A percentile compares a stretch with the other conserved stretches of the same genome.
Evolutionary conservation across 2,797 vertebrate genomes (phyloP).

Genomic region (Brachyalestes nurse): DNA sequence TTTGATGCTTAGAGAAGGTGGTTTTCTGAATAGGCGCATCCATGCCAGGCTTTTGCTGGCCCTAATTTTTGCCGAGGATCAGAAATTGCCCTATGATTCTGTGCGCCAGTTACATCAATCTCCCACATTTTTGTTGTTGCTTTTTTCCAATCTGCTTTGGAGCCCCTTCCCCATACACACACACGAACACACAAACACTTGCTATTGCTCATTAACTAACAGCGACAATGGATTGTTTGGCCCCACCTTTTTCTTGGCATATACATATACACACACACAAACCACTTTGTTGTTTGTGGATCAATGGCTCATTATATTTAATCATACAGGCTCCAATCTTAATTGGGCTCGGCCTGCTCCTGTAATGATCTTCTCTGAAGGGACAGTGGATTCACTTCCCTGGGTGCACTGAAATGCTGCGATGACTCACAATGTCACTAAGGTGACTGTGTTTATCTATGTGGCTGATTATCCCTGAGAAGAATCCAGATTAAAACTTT

Average conservation of each 20-base stretch:
- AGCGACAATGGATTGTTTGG: conserved; percentile 6
- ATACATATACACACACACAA: neutral
- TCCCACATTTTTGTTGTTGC: neutral
- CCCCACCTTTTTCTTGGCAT: neutral
- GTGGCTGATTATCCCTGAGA: conserved; percentile 40
- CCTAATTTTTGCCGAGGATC: neutral
- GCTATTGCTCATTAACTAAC: neutral
- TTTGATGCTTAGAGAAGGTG: neutral
- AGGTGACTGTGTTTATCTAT: conserved; percentile 41
- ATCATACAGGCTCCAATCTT: conserved; percentile 40
- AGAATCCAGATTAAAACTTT: conserved; percentile 50
- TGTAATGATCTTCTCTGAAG: conserved; percentile 10
- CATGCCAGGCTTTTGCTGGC: neutral
- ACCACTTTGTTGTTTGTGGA: conserved; percentile 35
- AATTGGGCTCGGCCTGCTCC: conserved; percentile 20
- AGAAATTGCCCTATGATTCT: neutral
- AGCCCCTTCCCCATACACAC: neutral
- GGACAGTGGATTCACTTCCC: neutral
- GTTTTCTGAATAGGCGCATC: conserved; percentile 3
- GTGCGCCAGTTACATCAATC: neutral
- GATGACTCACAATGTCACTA: conserved; percentile 42
- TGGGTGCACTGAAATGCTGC: conserved; percentile 34
- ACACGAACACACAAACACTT: neutral
- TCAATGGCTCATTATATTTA: conserved; percentile 45
- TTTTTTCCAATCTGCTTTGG: neutral